phyloP scores from a whole-genome alignment of 2,888 invertebrate genomes.

The Andrena dorsata region DNA sequence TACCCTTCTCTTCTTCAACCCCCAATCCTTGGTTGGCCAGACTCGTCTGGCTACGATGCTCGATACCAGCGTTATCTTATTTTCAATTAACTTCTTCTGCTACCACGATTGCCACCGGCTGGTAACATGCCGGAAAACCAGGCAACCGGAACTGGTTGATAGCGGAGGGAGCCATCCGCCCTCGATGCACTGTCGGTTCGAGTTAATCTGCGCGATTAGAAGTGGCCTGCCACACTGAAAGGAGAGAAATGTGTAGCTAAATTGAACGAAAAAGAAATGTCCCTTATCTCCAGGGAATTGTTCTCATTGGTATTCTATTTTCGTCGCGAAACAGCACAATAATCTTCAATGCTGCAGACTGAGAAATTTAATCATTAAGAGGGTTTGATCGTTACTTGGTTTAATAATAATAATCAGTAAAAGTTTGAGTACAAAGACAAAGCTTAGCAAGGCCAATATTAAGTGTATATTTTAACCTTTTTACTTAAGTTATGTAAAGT shows the following conservation, averaged over 20 bases:
- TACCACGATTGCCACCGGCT: slow-evolving; percentile 64
- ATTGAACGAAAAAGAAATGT: not conserved
- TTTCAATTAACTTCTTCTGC: slow-evolving; percentile 73
- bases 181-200: slow-evolving; percentile 15
- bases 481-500: too few relatives aligned
- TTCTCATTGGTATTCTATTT: not conserved
- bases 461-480: too few relatives aligned
- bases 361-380: too few relatives aligned
- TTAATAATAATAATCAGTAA: too few relatives aligned
- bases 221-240: slow-evolving; percentile 10
- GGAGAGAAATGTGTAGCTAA: not conserved
- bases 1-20: slow-evolving; percentile 29
- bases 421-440: too few relatives aligned
- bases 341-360: not conserved
- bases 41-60: slow-evolving; percentile 31
- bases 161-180: slow-evolving; percentile 15
- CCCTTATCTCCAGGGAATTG: not conserved
- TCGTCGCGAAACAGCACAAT: too few relatives aligned
- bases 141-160: slow-evolving; percentile 49
- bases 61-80: slow-evolving; percentile 68
- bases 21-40: slow-evolving; percentile 21
- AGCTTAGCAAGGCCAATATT: too few relatives aligned
- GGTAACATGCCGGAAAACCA: slow-evolving; percentile 45
- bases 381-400: too few relatives aligned
- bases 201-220: slow-evolving; percentile 48